Conservation (phyloP, 2,888 invertebrate genomes). For the Alcis repandata region DNA sequence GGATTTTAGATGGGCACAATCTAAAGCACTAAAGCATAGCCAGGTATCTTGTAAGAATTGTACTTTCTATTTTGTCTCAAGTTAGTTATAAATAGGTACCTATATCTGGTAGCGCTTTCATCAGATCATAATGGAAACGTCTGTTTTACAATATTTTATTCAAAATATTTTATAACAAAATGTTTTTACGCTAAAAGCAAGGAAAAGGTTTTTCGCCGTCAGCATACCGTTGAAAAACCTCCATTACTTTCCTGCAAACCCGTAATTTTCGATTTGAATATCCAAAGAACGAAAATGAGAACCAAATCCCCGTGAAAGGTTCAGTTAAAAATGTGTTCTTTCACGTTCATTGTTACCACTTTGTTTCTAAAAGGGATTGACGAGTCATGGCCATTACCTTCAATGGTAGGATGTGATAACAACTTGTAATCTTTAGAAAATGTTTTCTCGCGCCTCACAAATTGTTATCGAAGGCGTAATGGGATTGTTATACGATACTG, state of each 20-base stretch:
- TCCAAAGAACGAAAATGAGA: conserved; percentile 26
- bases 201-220: conserved; percentile 6
- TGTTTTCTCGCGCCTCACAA: conserved; percentile 2
- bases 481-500: conserved; percentile 1
- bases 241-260: conserved; percentile 21
- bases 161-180: conserved; percentile 15
- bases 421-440: conserved; percentile 32
- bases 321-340: conserved; percentile 30
- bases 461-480: conserved; percentile 17
- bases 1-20: no score
- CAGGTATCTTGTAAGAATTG: neutral
- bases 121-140: no score
- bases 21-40: neutral
- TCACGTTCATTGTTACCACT: conserved; percentile 21
- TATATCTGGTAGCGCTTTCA: no score
- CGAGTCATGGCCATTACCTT: conserved; percentile 24
- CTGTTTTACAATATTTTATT: neutral
- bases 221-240: conserved; percentile 10
- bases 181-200: conserved; percentile 13
- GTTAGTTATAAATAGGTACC: no score
- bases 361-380: conserved; percentile 7
- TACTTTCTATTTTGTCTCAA: no score
- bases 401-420: conserved; percentile 17
- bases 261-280: conserved; percentile 32
- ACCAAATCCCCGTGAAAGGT: conserved; percentile 29